Evolutionary conservation across 1,140 invertebrate genomes (phyloP).

Genomic region (Drepana arcuata): DNA sequence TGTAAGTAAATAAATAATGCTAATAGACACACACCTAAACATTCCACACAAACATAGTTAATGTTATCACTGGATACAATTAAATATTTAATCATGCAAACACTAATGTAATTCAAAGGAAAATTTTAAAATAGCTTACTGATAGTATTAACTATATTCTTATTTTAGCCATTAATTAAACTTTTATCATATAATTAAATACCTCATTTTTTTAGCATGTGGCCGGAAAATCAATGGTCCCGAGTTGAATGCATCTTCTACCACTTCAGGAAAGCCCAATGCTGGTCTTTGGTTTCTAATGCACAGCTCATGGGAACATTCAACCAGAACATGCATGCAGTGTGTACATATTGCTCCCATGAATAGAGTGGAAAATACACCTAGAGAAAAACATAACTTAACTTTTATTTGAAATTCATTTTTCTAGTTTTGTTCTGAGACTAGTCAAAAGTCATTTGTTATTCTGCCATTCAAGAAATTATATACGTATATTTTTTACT

Average conservation of each 20-base stretch:
- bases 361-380: conserved; percentile 79
- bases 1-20: too few species aligned
- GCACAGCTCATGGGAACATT: conserved; percentile 80
- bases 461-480: too few species aligned
- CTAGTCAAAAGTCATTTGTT: not conserved
- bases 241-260: conserved; percentile 79
- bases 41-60: too few species aligned
- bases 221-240: conserved; percentile 77
- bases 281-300: conserved; percentile 75
- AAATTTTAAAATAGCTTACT: too few species aligned
- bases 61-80: too few species aligned
- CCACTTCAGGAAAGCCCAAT: conserved; percentile 82
- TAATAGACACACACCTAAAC: too few species aligned
- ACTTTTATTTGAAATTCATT: not conserved
- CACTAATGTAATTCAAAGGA: too few species aligned
- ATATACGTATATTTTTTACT: too few species aligned
- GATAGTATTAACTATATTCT: too few species aligned
- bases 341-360: conserved; percentile 88
- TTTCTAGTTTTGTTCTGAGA: conserved; percentile 1
- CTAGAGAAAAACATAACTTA: conserved; percentile 22
- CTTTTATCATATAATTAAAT: too few species aligned
- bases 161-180: too few species aligned
- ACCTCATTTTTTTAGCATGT: conserved; percentile 78
- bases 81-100: too few species aligned
- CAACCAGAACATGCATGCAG: conserved; percentile 90